Evolutionary conservation across 2,113 vertebrate species (phyloP), one percentile per base, ranked within the genome.

Genomic region (Trochalopteron elliotii): DNA sequence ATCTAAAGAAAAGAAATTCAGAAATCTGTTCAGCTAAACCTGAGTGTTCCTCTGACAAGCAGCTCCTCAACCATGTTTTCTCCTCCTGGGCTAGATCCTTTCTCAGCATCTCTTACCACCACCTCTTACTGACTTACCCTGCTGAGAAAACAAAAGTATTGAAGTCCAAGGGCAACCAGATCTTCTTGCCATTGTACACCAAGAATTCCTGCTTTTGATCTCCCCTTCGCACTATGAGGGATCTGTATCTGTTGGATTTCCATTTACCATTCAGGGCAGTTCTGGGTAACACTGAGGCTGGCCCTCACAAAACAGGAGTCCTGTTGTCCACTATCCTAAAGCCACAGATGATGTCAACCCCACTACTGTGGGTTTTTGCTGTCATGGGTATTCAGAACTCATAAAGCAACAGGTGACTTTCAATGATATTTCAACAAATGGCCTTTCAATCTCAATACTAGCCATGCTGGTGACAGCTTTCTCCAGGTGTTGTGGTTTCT

Each of bases 1-100:
- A 98, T 95, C 99, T 99, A 90, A 15, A 40, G 64, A 61, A 69
- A 96, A 69, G 31, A 67, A 83, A 89, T 9, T 77, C 1, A 59
- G 45, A 60, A 71, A 84, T 7, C 10, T n/a, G 49, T 69, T 91
- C 30, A 83, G 56, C 24, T 25, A 71, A 68, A 87, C 15, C 3
- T 7, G 19, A 91, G 21, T 7, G 14, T 28, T 76, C 35, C 57
- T 49, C 16, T 35, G 27, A 42, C 20, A 12, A 88, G 57, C 8
- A 6, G 28, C 13, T 88, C 20, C 37, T 55, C 47, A 70, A 49
- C 24, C 24, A 0, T 10, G 11, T 44, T 89, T 81, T 57, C 28
- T 50, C 9, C 5, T 39, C 15, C 15, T 49, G 45, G 25, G 25
- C 45, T 70, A 81, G 15, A 47, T 63, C 19, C 60, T 42, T 77